Conservation (phyloP, 2,888 invertebrate species). For the Melikaiella ostensackeni region DNA sequence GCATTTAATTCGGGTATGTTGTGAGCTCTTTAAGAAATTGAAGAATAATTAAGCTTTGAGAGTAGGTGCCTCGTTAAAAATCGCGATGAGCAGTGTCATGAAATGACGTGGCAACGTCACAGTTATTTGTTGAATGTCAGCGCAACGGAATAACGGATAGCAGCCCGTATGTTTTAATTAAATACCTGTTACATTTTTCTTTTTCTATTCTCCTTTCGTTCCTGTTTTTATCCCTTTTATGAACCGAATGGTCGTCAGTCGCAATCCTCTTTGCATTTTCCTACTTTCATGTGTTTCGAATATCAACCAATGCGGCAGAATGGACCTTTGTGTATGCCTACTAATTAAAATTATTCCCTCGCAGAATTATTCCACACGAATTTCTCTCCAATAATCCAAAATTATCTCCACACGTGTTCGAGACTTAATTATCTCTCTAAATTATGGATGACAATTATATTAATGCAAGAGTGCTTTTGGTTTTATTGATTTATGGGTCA, state of each 20-base stretch:
- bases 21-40: constrained; percentile 4
- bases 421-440: too few relatives aligned
- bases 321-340: not conserved
- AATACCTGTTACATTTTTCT: constrained; percentile 51
- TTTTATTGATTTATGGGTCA: too few relatives aligned
- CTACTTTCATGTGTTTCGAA: constrained; percentile 15
- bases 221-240: constrained; percentile 3
- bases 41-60: not conserved
- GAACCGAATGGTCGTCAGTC: constrained; percentile 14
- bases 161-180: constrained; percentile 62
- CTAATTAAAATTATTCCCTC: constrained; percentile 19
- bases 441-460: too few relatives aligned
- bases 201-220: constrained; percentile 2
- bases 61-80: constrained; percentile 24
- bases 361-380: not conserved
- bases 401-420: not conserved
- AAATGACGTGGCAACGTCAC: constrained; percentile 15
- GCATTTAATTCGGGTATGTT: not conserved
- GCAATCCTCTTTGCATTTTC: constrained; percentile 17
- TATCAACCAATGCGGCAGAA: constrained; percentile 4
- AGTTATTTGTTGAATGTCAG: constrained; percentile 38
- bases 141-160: constrained; percentile 45
- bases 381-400: constrained; percentile 4
- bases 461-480: too few relatives aligned
- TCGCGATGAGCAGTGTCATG: constrained; percentile 25